A percentile compares a stretch with the other conserved stretches of the same genome.
These are phyloP conservation scores for Ammodytes dubius DNA, from an alignment of 2,113 vertebrate genomes.

Conservation along the genomic window DNA sequence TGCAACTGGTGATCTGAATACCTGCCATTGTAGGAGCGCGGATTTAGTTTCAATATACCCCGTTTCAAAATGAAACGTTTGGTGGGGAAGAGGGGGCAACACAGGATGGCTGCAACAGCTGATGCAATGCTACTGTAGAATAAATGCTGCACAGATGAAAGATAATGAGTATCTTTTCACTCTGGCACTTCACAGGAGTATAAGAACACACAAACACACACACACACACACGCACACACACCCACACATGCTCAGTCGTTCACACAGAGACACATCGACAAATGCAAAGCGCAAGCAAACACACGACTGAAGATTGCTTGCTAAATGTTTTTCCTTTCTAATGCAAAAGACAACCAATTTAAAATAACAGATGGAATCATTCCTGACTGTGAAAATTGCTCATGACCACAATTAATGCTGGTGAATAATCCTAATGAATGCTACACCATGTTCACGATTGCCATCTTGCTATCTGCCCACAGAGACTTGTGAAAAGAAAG, in stretches of 20 bases:
- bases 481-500: slow-evolving; percentile 46
- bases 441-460: slow-evolving; percentile 43
- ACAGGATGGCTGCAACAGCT: slow-evolving; percentile 65
- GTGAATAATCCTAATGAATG: slow-evolving; percentile 64
- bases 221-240: slow-evolving; percentile 25
- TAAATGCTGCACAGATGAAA: slow-evolving; percentile 71
- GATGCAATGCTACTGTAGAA: slow-evolving; percentile 52
- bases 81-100: not conserved
- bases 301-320: slow-evolving; percentile 24
- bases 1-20: slow-evolving; percentile 40
- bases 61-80: slow-evolving; percentile 21
- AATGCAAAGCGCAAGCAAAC: slow-evolving; percentile 52
- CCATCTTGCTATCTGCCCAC: slow-evolving; percentile 50
- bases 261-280: slow-evolving; percentile 28
- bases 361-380: slow-evolving; percentile 50
- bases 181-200: slow-evolving; percentile 58
- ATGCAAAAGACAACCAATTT: slow-evolving; percentile 36
- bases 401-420: slow-evolving; percentile 58
- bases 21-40: slow-evolving; percentile 43
- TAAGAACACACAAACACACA: slow-evolving; percentile 37
- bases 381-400: slow-evolving; percentile 34
- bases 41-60: slow-evolving; percentile 47
- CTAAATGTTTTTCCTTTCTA: slow-evolving; percentile 48
- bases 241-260: slow-evolving; percentile 6
- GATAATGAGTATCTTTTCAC: slow-evolving; percentile 63